Evolutionary conservation across 2,888 invertebrate genomes (phyloP).

Genomic region (Corythucha ciliata): DNA sequence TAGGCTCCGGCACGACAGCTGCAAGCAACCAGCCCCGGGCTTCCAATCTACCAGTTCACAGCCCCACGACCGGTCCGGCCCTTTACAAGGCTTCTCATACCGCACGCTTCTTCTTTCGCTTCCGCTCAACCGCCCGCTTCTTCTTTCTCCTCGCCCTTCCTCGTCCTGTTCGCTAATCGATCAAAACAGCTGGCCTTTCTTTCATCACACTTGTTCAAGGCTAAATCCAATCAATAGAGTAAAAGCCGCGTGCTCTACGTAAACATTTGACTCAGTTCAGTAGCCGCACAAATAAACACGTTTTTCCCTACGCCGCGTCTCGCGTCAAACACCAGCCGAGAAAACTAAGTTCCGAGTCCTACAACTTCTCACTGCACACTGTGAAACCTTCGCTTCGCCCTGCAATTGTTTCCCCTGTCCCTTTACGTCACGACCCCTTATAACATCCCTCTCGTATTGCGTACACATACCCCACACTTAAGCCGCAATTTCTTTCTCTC

Average conservation of each 20-base stretch:
- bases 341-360: conserved; percentile 18
- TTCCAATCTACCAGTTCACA: conserved; percentile 15
- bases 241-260: conserved; percentile 18
- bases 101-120: neutral
- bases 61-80: conserved; percentile 14
- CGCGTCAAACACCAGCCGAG: neutral
- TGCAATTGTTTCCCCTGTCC: conserved; percentile 26
- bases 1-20: conserved; percentile 15
- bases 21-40: conserved; percentile 2
- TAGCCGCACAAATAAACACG: conserved; percentile 20
- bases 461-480: too few relatives aligned
- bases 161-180: conserved; percentile 24
- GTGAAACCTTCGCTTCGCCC: conserved; percentile 26
- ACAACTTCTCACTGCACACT: conserved; percentile 25
- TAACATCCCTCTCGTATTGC: conserved; percentile 15
- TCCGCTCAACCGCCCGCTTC: conserved; percentile 1
- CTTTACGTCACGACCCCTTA: conserved; percentile 28
- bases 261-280: too few relatives aligned
- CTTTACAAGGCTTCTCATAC: conserved; percentile 14
- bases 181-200: conserved; percentile 28
- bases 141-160: conserved; percentile 17
- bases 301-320: conserved; percentile 5
- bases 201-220: conserved; percentile 28
- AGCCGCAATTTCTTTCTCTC: too few relatives aligned
- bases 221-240: conserved; percentile 28